A percentile compares a stretch with the other conserved stretches of the same genome.
Conservation (phyloP, 1,140 invertebrate genomes). For the Tetragonula clypearis region DNA sequence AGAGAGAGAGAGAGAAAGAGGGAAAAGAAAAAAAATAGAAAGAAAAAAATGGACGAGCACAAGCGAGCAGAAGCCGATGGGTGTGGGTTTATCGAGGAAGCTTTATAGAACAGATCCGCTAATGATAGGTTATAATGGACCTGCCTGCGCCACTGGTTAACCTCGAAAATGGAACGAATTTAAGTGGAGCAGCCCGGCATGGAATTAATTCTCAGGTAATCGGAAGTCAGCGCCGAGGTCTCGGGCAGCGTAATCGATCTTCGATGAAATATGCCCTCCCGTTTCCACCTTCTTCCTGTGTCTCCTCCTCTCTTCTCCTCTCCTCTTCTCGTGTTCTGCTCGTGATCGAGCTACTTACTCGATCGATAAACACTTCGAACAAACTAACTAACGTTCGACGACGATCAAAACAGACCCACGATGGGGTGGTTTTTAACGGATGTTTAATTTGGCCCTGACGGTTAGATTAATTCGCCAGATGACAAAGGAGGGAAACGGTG, state of each 20-base stretch:
- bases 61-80: neutral
- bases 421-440: neutral
- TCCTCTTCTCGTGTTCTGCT: neutral
- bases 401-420: neutral
- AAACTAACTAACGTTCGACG: neutral
- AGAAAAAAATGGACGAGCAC: slow-evolving; percentile 24
- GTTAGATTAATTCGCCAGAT: neutral
- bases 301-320: too few relatives aligned
- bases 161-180: slow-evolving; percentile 52
- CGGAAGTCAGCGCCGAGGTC: slow-evolving; percentile 41
- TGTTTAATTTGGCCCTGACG: neutral
- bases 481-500: neutral
- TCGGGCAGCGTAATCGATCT: slow-evolving; percentile 32
- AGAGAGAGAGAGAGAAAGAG: too few relatives aligned
- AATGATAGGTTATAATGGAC: slow-evolving; percentile 68
- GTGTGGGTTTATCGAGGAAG: slow-evolving; percentile 46
- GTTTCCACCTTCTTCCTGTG: neutral
- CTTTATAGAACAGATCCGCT: slow-evolving; percentile 45
- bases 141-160: slow-evolving; percentile 40
- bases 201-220: slow-evolving; percentile 49
- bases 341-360: neutral
- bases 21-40: too few relatives aligned
- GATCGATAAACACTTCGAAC: neutral
- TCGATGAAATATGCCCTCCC: slow-evolving; percentile 20
- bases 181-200: slow-evolving; percentile 41